These are phyloP conservation scores for Acleris sparsana DNA, from an alignment of 2,888 invertebrate species.

Conservation along the genomic window DNA sequence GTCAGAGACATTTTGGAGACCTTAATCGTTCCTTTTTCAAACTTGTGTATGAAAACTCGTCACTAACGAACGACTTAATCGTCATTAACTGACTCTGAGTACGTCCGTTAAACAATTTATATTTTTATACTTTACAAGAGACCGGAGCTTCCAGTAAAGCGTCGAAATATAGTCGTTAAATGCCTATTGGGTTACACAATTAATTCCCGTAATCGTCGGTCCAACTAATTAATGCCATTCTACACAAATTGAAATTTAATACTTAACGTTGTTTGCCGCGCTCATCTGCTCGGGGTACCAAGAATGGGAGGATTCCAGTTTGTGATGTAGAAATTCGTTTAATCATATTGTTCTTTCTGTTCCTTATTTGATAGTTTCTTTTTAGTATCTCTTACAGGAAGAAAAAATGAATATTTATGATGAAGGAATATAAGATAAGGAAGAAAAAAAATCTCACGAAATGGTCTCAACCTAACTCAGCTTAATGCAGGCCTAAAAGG, in stretches of 20 bases:
- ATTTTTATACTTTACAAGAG: too few species aligned
- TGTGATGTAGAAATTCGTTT: background rate
- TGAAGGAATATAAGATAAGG: background rate
- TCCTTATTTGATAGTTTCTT: background rate
- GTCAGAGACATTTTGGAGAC: too few species aligned
- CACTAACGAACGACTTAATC: too few species aligned
- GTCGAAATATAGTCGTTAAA: conserved; percentile 51
- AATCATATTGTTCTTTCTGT: background rate
- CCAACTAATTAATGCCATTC: conserved; percentile 70
- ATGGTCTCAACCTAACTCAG: too few species aligned
- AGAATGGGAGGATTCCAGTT: background rate
- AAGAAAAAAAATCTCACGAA: background rate
- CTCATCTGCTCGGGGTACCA: background rate
- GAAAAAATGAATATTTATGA: background rate
- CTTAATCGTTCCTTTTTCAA: too few species aligned
- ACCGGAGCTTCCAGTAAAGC: background rate
- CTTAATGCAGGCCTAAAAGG: too few species aligned
- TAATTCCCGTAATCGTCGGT: conserved; percentile 71
- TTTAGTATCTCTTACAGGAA: too few species aligned
- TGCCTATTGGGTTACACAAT: conserved; percentile 76
- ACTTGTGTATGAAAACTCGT: too few species aligned
- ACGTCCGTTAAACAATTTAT: too few species aligned
- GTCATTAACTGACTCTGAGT: too few species aligned
- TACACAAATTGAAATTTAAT: conserved; percentile 70
- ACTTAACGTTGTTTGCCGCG: conserved; percentile 55